Percentiles rank a stretch among this genome's conserved stretches.
Conservation (phyloP, 92 coral and sea anemone genomes). For the Actinostola sp. region DNA sequence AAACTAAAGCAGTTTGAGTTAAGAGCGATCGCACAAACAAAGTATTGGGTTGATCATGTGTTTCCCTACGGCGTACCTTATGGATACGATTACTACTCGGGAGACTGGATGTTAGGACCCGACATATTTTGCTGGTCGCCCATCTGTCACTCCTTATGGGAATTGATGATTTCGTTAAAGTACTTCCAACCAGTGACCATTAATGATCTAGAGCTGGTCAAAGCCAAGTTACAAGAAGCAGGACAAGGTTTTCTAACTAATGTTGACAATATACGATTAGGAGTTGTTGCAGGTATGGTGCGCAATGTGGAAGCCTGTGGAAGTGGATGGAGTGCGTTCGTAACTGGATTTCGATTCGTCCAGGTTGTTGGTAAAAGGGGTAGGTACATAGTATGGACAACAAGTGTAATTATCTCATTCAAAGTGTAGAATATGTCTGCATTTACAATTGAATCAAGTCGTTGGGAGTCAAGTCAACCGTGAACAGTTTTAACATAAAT, state of each 20-base stretch:
- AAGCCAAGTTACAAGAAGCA: constrained; percentile 43
- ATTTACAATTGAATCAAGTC: no score
- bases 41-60: constrained; percentile 59
- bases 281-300: constrained; percentile 79
- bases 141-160: constrained; percentile 20
- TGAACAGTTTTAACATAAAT: background rate
- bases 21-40: constrained; percentile 46
- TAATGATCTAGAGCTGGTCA: constrained; percentile 55
- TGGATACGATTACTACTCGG: constrained; percentile 58
- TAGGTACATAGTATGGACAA: constrained; percentile 2
- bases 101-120: constrained; percentile 70
- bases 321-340: constrained; percentile 56
- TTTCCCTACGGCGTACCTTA: constrained; percentile 63
- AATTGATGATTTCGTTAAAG: constrained; percentile 4
- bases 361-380: constrained; percentile 45
- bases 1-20: constrained; percentile 55
- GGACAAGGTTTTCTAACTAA: constrained; percentile 46
- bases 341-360: constrained; percentile 32
- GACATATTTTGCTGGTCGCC: constrained; percentile 63
- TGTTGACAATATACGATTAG: constrained; percentile 53
- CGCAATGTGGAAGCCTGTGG: constrained; percentile 62
- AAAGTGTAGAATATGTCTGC: no score
- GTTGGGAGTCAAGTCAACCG: background rate
- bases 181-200: constrained; percentile 61
- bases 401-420: no score